These are phyloP conservation scores for Malacoraja senta DNA, from an alignment of 2,797 vertebrate species.

Conservation along the genomic window DNA sequence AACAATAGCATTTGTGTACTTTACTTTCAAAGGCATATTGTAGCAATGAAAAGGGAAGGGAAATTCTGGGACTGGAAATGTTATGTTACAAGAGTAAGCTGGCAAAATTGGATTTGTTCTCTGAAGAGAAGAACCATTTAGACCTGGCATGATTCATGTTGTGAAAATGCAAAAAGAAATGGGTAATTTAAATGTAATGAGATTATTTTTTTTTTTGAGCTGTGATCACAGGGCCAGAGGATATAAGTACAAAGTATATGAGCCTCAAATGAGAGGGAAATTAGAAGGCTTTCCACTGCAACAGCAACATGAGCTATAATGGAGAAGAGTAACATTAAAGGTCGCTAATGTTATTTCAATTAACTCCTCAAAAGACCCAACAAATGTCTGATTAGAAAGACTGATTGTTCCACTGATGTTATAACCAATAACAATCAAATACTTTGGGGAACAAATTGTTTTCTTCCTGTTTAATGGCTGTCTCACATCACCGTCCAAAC, in stretches of 20 bases:
- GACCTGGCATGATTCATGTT: neutral
- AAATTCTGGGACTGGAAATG: neutral
- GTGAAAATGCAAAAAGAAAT: constrained; percentile 28
- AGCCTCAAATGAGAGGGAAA: constrained; percentile 7
- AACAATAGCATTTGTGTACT: neutral
- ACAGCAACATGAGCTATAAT: neutral
- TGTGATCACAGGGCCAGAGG: neutral
- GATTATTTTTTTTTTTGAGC: constrained; percentile 20
- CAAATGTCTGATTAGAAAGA: neutral
- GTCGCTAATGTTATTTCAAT: neutral
- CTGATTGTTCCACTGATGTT: neutral
- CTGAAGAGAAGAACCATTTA: neutral
- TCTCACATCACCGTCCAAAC: neutral
- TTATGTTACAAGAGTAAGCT: constrained; percentile 22
- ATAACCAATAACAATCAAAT: neutral
- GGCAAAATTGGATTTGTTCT: constrained; percentile 32
- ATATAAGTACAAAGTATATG: neutral
- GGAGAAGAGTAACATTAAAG: neutral
- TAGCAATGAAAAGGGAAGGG: neutral
- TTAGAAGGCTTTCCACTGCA: neutral
- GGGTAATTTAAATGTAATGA: neutral
- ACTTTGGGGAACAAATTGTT: constrained; percentile 1
- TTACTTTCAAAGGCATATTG: neutral
- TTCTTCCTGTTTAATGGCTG: neutral
- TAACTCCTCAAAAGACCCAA: neutral